These are phyloP conservation scores for Emberiza fucata DNA, from an alignment of 2,113 vertebrate species.

Conservation along the genomic window DNA sequence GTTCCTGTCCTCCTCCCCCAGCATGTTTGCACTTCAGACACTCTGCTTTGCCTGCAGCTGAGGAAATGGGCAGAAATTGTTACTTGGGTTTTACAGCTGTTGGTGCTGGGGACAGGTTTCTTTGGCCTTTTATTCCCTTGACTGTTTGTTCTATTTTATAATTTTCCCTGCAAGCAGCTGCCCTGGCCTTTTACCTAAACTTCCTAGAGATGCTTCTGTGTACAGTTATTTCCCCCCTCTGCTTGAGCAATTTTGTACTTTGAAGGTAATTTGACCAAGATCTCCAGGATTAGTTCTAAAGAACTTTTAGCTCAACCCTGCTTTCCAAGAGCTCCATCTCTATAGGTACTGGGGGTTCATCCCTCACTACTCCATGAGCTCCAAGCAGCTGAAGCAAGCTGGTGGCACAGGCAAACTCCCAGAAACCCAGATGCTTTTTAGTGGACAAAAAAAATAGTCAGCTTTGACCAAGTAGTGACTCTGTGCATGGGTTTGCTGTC, in stretches of 20 bases:
- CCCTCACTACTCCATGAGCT: background rate
- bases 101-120: background rate
- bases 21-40: background rate
- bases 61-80: background rate
- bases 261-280: background rate
- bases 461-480: background rate
- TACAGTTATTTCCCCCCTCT: background rate
- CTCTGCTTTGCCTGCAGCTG: background rate
- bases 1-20: background rate
- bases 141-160: background rate
- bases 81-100: background rate
- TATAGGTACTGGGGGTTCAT: background rate
- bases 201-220: background rate
- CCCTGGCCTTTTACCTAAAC: background rate
- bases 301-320: background rate
- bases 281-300: background rate
- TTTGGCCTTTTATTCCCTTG: background rate
- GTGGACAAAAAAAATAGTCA: background rate
- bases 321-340: background rate
- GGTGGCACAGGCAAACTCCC: background rate
- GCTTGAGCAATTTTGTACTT: background rate
- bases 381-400: background rate
- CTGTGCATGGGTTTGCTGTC: background rate
- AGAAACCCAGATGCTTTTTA: background rate
- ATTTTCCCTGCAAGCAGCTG: background rate